Conservation (phyloP, 2,113 vertebrate genomes). For the Meriones unguiculatus region DNA sequence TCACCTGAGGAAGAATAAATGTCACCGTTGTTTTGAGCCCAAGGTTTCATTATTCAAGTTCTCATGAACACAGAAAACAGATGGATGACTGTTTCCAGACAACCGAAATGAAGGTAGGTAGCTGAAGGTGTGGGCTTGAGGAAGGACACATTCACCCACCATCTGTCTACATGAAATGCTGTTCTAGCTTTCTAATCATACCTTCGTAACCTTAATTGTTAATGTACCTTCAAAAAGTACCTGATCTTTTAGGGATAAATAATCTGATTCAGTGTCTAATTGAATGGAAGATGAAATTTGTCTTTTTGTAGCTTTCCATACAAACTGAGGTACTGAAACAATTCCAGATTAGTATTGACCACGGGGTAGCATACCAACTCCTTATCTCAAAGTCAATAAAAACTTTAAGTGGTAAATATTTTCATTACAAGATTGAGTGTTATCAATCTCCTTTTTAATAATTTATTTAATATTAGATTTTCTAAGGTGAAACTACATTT, state of each 20-base stretch:
- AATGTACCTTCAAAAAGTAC: not conserved
- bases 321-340: constrained; percentile 45
- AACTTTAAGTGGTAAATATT: constrained; percentile 52
- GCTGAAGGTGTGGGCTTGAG: not conserved
- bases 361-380: not conserved
- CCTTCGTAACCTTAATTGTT: constrained; percentile 9
- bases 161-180: not conserved
- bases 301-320: constrained; percentile 26
- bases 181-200: not conserved
- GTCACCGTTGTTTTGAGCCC: not conserved
- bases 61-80: not conserved
- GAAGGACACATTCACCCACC: not conserved
- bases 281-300: not conserved
- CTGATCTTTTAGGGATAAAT: not conserved
- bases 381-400: constrained; percentile 41
- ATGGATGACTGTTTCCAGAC: not conserved
- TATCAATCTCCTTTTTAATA: constrained; percentile 44
- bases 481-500: constrained; percentile 23
- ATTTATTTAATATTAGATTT: constrained; percentile 54
- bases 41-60: not conserved
- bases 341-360: constrained; percentile 39
- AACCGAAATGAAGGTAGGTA: not conserved
- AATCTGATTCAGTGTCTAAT: not conserved
- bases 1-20: constrained; percentile 21
- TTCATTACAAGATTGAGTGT: constrained; percentile 62